These are phyloP conservation scores for Brachyrhaphis roseni DNA, from an alignment of 2,797 vertebrate species.

Conservation along the genomic window DNA sequence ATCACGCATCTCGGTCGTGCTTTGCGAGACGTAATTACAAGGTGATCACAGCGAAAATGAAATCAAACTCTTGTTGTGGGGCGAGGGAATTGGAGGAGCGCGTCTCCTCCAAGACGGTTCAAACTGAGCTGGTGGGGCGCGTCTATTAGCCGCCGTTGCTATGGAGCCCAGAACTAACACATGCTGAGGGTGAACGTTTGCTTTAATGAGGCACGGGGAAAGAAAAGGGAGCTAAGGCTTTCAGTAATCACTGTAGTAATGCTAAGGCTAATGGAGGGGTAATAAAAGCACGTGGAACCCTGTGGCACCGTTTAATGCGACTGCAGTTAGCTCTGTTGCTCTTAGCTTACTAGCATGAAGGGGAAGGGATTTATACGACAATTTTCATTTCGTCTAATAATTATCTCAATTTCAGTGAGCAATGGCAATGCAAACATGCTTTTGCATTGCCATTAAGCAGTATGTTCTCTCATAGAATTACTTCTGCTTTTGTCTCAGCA, in stretches of 20 bases:
- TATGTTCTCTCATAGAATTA: neutral
- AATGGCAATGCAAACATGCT: conserved; percentile 18
- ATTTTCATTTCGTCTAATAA: conserved; percentile 23
- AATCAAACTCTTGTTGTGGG: conserved; percentile 24
- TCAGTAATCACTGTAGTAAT: conserved; percentile 44
- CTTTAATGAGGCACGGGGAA: conserved; percentile 45
- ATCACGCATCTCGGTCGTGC: conserved; percentile 21
- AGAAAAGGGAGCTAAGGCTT: conserved; percentile 38
- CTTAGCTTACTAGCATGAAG: conserved; percentile 39
- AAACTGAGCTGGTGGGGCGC: conserved; percentile 17
- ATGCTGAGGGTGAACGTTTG: conserved; percentile 16
- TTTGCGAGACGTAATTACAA: conserved; percentile 26
- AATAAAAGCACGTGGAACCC: conserved; percentile 44
- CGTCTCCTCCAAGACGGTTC: conserved; percentile 13
- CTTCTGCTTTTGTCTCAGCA: neutral
- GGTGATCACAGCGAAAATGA: conserved; percentile 32
- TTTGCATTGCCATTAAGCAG: neutral
- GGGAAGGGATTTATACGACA: neutral
- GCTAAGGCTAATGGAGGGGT: conserved; percentile 44
- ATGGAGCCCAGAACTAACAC: conserved; percentile 31
- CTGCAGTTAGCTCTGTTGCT: conserved; percentile 21
- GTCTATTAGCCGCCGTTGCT: conserved; percentile 33
- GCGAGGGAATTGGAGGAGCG: conserved; percentile 26
- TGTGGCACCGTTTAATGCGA: conserved; percentile 19
- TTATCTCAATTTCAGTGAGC: conserved; percentile 12